Evolutionary conservation across 1,140 invertebrate species (phyloP).

Genomic region (Bacillus rossius): DNA sequence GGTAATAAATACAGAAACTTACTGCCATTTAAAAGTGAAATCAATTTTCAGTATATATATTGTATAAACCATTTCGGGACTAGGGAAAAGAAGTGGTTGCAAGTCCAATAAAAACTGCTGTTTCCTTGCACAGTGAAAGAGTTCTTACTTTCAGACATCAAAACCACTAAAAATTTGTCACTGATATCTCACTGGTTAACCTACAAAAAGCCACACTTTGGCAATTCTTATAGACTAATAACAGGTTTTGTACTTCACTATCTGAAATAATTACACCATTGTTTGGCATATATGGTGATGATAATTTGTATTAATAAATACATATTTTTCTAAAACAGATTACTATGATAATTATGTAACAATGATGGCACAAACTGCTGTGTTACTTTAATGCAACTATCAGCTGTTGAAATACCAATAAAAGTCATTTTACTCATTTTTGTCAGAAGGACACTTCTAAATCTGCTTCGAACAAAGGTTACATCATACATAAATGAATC

Average conservation of each 20-base stretch:
- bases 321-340: slow-evolving; percentile 11
- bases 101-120: too few species aligned
- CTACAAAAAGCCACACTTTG: slow-evolving; percentile 15
- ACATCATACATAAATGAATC: not conserved
- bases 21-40: too few species aligned
- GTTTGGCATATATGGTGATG: slow-evolving; percentile 12
- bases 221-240: slow-evolving; percentile 18
- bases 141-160: too few species aligned
- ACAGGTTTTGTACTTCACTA: slow-evolving; percentile 17
- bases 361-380: slow-evolving; percentile 11
- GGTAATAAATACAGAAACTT: too few species aligned
- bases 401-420: slow-evolving; percentile 14
- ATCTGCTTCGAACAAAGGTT: slow-evolving; percentile 11
- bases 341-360: slow-evolving; percentile 13
- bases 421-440: slow-evolving; percentile 5
- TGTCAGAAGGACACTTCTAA: slow-evolving; percentile 21
- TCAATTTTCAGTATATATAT: too few species aligned
- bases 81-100: too few species aligned
- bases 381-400: slow-evolving; percentile 1
- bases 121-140: too few species aligned
- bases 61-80: too few species aligned
- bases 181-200: not conserved
- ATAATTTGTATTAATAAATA: slow-evolving; percentile 13
- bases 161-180: too few species aligned
- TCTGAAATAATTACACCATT: slow-evolving; percentile 14